Evolutionary conservation across 2,113 vertebrate species (phyloP).

Genomic region (Rhinopomastus cyanomelas): DNA sequence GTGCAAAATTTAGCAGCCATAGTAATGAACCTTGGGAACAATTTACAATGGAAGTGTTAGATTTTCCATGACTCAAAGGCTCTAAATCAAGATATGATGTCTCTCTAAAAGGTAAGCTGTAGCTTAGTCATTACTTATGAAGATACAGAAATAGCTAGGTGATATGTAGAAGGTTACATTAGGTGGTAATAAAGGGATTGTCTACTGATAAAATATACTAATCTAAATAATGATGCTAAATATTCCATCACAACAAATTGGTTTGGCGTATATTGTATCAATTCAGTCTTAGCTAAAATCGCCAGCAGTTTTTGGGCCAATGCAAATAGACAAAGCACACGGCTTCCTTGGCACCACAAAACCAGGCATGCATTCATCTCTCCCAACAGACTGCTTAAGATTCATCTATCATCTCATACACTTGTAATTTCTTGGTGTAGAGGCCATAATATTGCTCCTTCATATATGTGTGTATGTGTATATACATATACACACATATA

Average conservation of each 20-base stretch:
- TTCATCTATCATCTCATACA: background rate
- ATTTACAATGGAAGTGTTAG: slow-evolving; percentile 24
- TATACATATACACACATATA: background rate
- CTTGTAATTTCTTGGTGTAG: background rate
- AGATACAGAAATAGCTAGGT: background rate
- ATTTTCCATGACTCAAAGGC: slow-evolving; percentile 26
- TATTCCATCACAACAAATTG: background rate
- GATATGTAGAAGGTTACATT: background rate
- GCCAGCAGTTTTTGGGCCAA: background rate
- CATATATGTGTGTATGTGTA: background rate
- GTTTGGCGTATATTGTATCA: background rate
- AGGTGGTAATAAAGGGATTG: background rate
- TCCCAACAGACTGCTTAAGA: background rate
- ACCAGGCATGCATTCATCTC: background rate
- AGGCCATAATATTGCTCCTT: background rate
- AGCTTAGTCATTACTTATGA: background rate
- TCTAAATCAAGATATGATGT: slow-evolving; percentile 17
- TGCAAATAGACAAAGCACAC: background rate
- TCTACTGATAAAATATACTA: slow-evolving; percentile 29
- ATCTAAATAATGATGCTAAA: slow-evolving; percentile 26
- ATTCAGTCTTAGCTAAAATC: background rate
- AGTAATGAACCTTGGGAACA: slow-evolving; percentile 20
- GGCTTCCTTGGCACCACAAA: background rate
- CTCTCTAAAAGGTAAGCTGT: background rate
- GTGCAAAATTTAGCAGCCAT: slow-evolving; percentile 28